Evolutionary conservation across 2,113 vertebrate genomes (phyloP).

Genomic region (Sceloporus undulatus): DNA sequence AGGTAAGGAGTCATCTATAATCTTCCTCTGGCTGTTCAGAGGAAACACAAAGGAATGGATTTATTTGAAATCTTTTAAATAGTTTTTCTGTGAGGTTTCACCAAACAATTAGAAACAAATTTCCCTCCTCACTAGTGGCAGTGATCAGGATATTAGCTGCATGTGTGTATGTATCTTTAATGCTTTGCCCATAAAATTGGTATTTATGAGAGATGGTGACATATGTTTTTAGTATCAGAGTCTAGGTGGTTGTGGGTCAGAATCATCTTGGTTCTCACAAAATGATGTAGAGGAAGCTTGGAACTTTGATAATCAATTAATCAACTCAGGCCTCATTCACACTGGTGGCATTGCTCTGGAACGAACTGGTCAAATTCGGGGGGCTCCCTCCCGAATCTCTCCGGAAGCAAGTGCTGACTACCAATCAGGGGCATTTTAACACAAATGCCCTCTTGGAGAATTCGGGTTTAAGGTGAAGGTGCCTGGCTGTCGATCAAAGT

Average conservation of each 20-base stretch:
- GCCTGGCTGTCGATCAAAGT: no score
- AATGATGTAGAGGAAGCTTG: no score
- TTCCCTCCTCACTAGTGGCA: not conserved
- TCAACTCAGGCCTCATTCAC: no score
- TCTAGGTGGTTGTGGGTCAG: not conserved
- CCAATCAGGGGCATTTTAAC: no score
- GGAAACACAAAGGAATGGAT: slow-evolving; percentile 21
- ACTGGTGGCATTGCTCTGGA: no score
- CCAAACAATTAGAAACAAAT: not conserved
- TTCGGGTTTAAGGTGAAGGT: no score
- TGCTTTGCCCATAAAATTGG: not conserved
- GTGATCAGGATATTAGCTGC: not conserved
- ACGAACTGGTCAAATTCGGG: no score
- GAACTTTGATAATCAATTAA: no score
- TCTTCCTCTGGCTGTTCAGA: not conserved
- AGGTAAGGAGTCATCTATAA: not conserved
- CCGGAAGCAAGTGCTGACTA: no score
- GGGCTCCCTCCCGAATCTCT: no score
- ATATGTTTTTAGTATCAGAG: not conserved
- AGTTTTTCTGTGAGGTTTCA: not conserved
- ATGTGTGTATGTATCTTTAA: not conserved
- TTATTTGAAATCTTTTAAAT: slow-evolving; percentile 16
- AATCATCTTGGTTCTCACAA: not conserved
- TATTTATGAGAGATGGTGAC: not conserved
- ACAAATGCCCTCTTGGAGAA: no score